Base-by-base conservation (phyloP, 2,888 invertebrate genomes). In the Nineta flava region DNA sequence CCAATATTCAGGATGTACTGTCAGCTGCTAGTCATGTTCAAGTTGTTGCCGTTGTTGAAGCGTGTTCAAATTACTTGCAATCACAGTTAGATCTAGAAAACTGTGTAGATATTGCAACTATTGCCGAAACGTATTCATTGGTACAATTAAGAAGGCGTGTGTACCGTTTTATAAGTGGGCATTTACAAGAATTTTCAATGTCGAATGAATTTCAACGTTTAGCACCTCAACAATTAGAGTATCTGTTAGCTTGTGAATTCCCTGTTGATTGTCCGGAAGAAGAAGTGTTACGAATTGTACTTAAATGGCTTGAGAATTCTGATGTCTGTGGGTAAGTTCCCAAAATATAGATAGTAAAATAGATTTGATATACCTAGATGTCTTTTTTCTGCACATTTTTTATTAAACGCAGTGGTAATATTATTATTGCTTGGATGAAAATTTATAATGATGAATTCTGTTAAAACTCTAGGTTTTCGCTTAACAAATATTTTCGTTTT, bases 21-120 rank as follows among this genome's bases (percentile, higher is more conserved):
- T 75, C 79, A 4, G 79, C 81, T 2, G 81, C 83, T n/a, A 78
- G 75, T 19, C 78, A 82, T 60, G 73, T 81, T 1, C 78, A 70
- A 57, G 44, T 83, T 57, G 69, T 75, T 40, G 74, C 78, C 10
- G 78, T 83, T 2, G 76, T 82, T 3, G 73, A 75, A 53, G 77
- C 79, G 0, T 83, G 83, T 60, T 75, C 78, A 1, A 71, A 72
- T 53, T 83, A 76, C 58, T 64, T 83, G 19, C 72, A 77, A 63
- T 69, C 73, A n/a, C 79, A 81, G 60, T 69, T 83, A 7, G 77
- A 79, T 60, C 65, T 79, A 52, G 80, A 82, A 50, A 83, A 82
- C 61, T 83, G 81, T 62, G 74, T 81, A n/a, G 80, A 82, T 58
- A 76, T 83, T 53, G 77, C 77, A 1, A 77, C 76, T 19, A 72